Percentiles rank a stretch among this genome's conserved stretches.
Evolutionary conservation across 2,888 invertebrate species (phyloP).

Genomic region (Bugulina stolonifera): DNA sequence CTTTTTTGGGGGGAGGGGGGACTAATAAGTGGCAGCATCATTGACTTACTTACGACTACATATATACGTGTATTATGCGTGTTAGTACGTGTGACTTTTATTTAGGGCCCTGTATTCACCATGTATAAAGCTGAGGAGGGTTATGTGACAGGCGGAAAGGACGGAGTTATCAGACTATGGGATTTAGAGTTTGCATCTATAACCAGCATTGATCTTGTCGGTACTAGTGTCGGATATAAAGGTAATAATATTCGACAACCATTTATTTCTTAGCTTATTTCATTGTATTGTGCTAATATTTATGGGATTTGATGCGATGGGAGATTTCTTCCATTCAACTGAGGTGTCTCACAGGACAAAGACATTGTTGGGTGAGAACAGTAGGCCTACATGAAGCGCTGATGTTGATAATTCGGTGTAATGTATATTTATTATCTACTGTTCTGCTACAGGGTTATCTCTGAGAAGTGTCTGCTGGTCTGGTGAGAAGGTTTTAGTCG

Average conservation of each 20-base stretch:
- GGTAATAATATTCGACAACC: constrained; percentile 36
- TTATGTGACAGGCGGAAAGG: constrained; percentile 51
- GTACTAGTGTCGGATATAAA: constrained; percentile 45
- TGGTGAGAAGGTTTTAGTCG: constrained; percentile 45
- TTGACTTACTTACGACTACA: too few species aligned
- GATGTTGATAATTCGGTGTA: too few species aligned
- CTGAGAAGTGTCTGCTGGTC: constrained; percentile 50
- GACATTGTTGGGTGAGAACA: not conserved
- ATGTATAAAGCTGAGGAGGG: constrained; percentile 46
- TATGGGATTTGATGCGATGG: too few species aligned
- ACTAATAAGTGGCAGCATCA: too few species aligned
- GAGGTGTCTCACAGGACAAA: not conserved
- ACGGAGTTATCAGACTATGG: constrained; percentile 48
- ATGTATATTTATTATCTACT: not conserved
- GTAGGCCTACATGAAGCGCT: too few species aligned
- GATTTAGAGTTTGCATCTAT: constrained; percentile 47
- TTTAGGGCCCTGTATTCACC: constrained; percentile 46
- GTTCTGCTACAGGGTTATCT: constrained; percentile 41
- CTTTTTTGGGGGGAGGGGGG: too few species aligned
- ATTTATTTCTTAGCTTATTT: too few species aligned
- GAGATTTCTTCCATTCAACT: too few species aligned
- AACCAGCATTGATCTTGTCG: constrained; percentile 42
- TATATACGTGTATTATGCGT: too few species aligned
- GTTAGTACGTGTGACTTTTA: not conserved
- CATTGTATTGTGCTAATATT: too few species aligned